Conservation (phyloP, 2,888 invertebrate species). For the Zaprionus obscuricornis region DNA sequence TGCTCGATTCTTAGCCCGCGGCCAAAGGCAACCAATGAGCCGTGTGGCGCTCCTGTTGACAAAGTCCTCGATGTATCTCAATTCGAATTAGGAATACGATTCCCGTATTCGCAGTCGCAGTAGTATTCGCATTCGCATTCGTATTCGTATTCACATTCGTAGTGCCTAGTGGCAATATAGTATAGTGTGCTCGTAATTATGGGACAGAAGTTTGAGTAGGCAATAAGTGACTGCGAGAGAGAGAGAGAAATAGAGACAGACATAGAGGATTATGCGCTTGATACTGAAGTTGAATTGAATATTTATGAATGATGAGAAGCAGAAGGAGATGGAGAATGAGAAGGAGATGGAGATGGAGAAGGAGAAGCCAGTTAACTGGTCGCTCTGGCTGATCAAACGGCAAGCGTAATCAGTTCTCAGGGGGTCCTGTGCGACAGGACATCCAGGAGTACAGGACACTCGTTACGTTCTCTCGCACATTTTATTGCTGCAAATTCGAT, state of each 20-base stretch:
- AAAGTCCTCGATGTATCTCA: constrained; percentile 51
- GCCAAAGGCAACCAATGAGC: constrained; percentile 72
- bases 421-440: constrained; percentile 20
- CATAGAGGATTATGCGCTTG: constrained; percentile 18
- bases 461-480: constrained; percentile 60
- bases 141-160: constrained; percentile 19
- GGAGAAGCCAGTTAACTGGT: constrained; percentile 33
- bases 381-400: constrained; percentile 64
- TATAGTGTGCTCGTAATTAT: constrained; percentile 61
- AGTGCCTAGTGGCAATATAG: constrained; percentile 45
- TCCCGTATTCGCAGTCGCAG: constrained; percentile 10
- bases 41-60: constrained; percentile 71
- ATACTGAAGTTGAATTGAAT: constrained; percentile 62
- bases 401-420: constrained; percentile 68
- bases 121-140: constrained; percentile 35
- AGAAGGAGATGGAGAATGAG: too few species aligned
- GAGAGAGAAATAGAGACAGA: constrained; percentile 34
- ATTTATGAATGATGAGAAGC: constrained; percentile 59
- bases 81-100: background rate
- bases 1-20: constrained; percentile 74
- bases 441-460: constrained; percentile 29
- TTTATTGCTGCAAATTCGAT: constrained; percentile 82
- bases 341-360: constrained; percentile 2
- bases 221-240: constrained; percentile 25
- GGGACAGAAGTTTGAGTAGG: constrained; percentile 70